Percentiles rank a stretch among this genome's conserved stretches.
Conservation (phyloP, 2,113 vertebrate species). For the human region GRCh38 chr7:157363001-157363500, state of each 20-base stretch:
- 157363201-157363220: constrained; percentile 97
- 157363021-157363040: not conserved
- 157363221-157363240: constrained; percentile 94
- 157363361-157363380: not conserved
- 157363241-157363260: constrained; percentile 98
- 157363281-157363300: not conserved
- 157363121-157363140: not conserved
- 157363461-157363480: too few species aligned
- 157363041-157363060: accelerated
- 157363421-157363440: not conserved
- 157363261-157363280: constrained; percentile 92
- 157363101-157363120: not conserved
- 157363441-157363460: not conserved
- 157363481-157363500: not conserved
- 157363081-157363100: not conserved
- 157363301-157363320: not conserved
- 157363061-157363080: not conserved
- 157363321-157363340: not conserved
- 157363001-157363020: not conserved
- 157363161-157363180: constrained; percentile 96
- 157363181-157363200: constrained; percentile 99
- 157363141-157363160: constrained; percentile 76
- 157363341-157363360: accelerated
- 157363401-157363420: accelerated
- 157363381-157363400: not conserved